Conservation (phyloP, 2,797 vertebrate species). For the Macropus fuliginosus region DNA sequence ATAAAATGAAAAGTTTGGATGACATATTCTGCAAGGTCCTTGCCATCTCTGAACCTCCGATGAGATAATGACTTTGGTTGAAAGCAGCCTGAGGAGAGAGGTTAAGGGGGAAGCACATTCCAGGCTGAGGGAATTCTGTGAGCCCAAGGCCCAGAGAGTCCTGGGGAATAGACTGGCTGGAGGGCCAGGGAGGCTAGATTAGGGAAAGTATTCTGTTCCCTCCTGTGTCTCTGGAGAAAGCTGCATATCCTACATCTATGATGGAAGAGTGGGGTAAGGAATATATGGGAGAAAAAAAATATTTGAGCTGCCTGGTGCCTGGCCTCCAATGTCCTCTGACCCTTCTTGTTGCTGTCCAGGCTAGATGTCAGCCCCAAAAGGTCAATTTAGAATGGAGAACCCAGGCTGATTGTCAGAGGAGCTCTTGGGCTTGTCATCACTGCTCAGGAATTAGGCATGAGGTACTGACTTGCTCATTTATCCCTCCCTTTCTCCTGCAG, state of each 20-base stretch:
- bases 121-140: neutral
- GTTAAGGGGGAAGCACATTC: neutral
- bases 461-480: conserved; percentile 8
- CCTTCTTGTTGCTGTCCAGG: neutral
- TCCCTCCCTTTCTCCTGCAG: conserved; percentile 80
- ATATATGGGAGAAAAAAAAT: neutral
- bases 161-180: neutral
- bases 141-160: neutral
- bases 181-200: neutral
- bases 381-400: neutral
- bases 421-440: rapidly evolving
- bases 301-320: neutral
- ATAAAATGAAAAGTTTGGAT: neutral
- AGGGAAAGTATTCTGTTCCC: neutral
- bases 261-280: rapidly evolving
- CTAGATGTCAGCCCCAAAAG: neutral
- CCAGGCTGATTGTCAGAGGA: neutral
- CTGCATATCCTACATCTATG: neutral
- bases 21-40: neutral
- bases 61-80: neutral
- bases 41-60: neutral
- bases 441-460: neutral
- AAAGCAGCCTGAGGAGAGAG: neutral
- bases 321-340: neutral
- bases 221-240: neutral